A percentile compares a stretch with the other conserved stretches of the same genome.
Evolutionary conservation across 2,797 vertebrate genomes (phyloP).

Genomic region (Chelon labrosus): DNA sequence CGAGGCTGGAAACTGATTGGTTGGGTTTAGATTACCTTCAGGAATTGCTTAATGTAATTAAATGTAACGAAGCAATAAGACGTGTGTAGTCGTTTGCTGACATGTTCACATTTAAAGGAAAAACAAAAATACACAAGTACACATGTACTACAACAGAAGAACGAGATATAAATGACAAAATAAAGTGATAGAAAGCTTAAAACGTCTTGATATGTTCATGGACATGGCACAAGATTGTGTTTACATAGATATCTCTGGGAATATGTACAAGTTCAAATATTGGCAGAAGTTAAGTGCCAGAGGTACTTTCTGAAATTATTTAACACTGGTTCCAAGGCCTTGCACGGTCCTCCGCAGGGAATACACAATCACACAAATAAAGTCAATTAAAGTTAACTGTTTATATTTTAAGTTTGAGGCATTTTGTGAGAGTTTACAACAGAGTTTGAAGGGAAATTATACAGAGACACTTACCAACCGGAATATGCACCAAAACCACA

Average conservation of each 20-base stretch:
- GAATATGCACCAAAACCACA: too few species aligned
- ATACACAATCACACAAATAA: not conserved
- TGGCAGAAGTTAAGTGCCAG: conserved; percentile 30
- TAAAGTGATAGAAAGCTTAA: conserved; percentile 25
- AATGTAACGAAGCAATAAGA: conserved; percentile 14
- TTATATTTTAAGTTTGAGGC: not conserved
- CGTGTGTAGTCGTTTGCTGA: conserved; percentile 8
- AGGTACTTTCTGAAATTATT: conserved; percentile 16
- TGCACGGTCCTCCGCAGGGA: not conserved
- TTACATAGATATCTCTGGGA: conserved; percentile 41
- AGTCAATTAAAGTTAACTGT: not conserved
- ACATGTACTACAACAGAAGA: conserved; percentile 40
- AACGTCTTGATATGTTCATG: conserved; percentile 33
- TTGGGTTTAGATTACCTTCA: conserved; percentile 3
- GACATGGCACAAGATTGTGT: conserved; percentile 41
- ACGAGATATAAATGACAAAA: conserved; percentile 31
- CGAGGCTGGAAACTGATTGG: conserved; percentile 12
- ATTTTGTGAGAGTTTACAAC: not conserved
- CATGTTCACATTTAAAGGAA: conserved; percentile 61
- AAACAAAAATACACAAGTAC: conserved; percentile 44
- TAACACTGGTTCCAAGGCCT: conserved; percentile 32
- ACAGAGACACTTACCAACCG: too few species aligned
- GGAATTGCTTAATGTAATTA: not conserved
- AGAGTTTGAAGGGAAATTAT: too few species aligned
- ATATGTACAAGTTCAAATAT: conserved; percentile 54